Evolutionary conservation across 2,888 invertebrate species (phyloP), one percentile per base, ranked within the genome.

Genomic region (Sepiola atlantica): DNA sequence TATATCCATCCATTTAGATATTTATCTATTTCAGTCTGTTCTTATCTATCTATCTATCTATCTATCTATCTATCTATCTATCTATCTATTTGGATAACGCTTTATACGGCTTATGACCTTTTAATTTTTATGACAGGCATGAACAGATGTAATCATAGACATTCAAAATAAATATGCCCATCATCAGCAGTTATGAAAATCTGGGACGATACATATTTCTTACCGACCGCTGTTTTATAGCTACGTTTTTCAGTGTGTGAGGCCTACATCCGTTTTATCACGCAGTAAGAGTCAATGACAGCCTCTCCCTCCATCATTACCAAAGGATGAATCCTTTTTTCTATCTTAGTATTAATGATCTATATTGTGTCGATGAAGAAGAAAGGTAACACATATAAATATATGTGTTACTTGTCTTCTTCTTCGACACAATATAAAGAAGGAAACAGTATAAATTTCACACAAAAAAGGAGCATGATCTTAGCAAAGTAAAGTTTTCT

Each of bases 151-250:
- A 77, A n/a, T n/a, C 77, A 77, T 28, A 77, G n/a, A 28, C 77
- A 32, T 77, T 18, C n/a, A 77, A 77, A 32, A 77, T 32, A n/a
- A 77, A n/a, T 77, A 77, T 77, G 77, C 6, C 77, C n/a, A 77
- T 77, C n/a, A 77, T 77, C 77, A 77, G 16, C 77, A 16, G n/a
- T 77, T n/a, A 77, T 77, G 77, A 77, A 77, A 77, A 77, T 77
- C 77, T 77, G 77, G 77, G 77, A n/a, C 77, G 18, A n/a, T n/a
- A 77, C 77, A 77, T 77, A 77, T 32, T 77, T 77, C 45, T n/a
- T n/a, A 77, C 77, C 77, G n/a, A 77, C 77, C n/a, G 77, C 77
- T 77, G 77, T 77, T 77, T 77, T 77, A 77, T 32, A 77, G 77
- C n/a, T 21, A 6, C 32, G 16, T 16, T n/a, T 32, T 77, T 77